phyloP scores from a whole-genome alignment of 2,113 vertebrate genomes.

The Nannospalax galili region DNA sequence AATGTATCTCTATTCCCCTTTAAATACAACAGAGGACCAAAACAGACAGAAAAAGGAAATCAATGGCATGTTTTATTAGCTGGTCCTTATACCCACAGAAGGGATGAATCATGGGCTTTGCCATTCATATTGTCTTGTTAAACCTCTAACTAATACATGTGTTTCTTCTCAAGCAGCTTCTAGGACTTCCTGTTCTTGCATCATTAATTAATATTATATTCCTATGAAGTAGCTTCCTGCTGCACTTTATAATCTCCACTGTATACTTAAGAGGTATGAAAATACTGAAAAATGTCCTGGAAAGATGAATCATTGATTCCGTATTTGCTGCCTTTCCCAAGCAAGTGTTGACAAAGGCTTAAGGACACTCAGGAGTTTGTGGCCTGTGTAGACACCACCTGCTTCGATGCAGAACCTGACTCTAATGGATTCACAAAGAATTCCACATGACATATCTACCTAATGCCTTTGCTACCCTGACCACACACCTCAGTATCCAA shows the following conservation, averaged over 20 bases:
- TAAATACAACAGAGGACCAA: slow-evolving; percentile 65
- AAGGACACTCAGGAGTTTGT: neutral
- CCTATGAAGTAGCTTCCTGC: neutral
- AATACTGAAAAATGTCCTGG: neutral
- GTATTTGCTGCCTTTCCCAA: neutral
- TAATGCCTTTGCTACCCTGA: neutral
- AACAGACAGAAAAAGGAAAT: slow-evolving; percentile 66
- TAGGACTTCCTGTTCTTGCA: neutral
- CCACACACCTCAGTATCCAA: neutral
- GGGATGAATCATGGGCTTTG: slow-evolving; percentile 32
- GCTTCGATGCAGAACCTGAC: neutral
- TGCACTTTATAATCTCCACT: neutral
- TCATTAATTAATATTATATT: neutral
- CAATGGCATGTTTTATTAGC: slow-evolving; percentile 69
- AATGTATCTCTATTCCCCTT: slow-evolving; percentile 59
- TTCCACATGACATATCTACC: neutral
- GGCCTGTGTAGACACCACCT: neutral
- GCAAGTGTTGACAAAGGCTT: neutral
- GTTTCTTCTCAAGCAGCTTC: neutral
- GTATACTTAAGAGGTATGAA: neutral
- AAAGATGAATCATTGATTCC: neutral
- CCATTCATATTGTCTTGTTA: slow-evolving; percentile 9
- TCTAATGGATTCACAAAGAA: neutral
- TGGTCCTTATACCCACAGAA: neutral
- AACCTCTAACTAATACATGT: slow-evolving; percentile 4